A percentile compares a stretch with the other conserved stretches of the same genome.
Evolutionary conservation across 2,888 invertebrate species (phyloP).

Genomic region (Drosophila recens): DNA sequence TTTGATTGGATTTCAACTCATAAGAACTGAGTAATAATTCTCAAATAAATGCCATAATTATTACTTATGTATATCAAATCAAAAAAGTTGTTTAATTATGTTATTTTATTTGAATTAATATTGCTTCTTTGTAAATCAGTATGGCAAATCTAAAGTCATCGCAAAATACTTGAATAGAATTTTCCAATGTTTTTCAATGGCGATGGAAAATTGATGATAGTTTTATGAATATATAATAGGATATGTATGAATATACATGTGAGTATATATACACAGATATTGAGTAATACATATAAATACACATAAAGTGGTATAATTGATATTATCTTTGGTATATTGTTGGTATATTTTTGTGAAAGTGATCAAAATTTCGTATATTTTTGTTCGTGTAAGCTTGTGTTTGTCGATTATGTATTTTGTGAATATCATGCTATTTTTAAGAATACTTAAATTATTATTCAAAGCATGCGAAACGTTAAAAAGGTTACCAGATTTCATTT

Average conservation of each 20-base stretch:
- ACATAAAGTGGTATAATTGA: slow-evolving; percentile 20
- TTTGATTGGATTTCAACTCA: slow-evolving; percentile 39
- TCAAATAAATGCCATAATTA: slow-evolving; percentile 26
- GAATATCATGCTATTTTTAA: slow-evolving; percentile 3
- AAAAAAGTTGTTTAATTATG: slow-evolving; percentile 7
- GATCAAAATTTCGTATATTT: slow-evolving; percentile 41
- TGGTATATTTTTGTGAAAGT: slow-evolving; percentile 73
- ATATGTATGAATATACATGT: slow-evolving; percentile 25
- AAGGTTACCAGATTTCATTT: slow-evolving; percentile 24
- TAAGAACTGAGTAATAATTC: slow-evolving; percentile 13
- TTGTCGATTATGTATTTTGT: slow-evolving; percentile 2
- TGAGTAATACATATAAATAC: slow-evolving; percentile 23
- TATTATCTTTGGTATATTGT: slow-evolving; percentile 46
- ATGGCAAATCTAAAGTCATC: slow-evolving; percentile 46
- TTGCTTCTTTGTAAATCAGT: slow-evolving; percentile 13
- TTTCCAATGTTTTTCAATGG: slow-evolving; percentile 66
- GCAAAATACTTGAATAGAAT: slow-evolving; percentile 50
- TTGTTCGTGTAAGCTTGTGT: slow-evolving; percentile 45
- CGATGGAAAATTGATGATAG: slow-evolving; percentile 64
- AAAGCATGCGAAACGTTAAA: slow-evolving; percentile 30
- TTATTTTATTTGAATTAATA: not conserved
- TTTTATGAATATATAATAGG: slow-evolving; percentile 37
- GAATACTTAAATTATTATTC: slow-evolving; percentile 16
- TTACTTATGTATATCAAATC: slow-evolving; percentile 10
- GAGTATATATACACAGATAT: slow-evolving; percentile 35